Evolutionary conservation across 2,888 invertebrate genomes (phyloP).

Genomic region (Eurytoma adleriae): DNA sequence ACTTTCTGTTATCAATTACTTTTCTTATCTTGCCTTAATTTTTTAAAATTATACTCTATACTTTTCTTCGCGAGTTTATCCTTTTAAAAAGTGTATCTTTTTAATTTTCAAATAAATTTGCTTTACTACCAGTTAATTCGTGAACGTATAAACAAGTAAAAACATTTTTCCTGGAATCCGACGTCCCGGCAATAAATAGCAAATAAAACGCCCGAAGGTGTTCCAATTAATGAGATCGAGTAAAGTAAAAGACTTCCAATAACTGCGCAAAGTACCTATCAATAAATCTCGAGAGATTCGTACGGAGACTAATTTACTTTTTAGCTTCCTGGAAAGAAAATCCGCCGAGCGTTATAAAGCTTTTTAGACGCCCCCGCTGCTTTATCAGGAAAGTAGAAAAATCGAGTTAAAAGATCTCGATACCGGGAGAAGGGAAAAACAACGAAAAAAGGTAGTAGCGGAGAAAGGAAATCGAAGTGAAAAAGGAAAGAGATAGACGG

Average conservation of each 20-base stretch:
- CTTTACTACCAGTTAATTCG: too few species aligned
- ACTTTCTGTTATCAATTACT: too few species aligned
- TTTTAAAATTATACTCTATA: too few species aligned
- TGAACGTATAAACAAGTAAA: too few species aligned
- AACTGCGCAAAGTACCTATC: conserved; percentile 20
- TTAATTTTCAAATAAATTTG: too few species aligned
- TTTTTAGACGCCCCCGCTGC: conserved; percentile 11
- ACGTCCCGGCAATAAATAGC: neutral
- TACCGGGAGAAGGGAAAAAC: neutral
- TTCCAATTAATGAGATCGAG: conserved; percentile 7
- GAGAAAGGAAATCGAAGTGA: neutral
- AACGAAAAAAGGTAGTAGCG: neutral
- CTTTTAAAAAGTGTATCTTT: too few species aligned
- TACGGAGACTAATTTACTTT: conserved; percentile 34
- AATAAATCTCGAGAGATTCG: conserved; percentile 31
- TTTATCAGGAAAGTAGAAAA: conserved; percentile 29
- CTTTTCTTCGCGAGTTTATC: too few species aligned
- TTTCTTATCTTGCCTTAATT: too few species aligned
- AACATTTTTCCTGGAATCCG: too few species aligned
- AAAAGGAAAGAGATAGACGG: neutral
- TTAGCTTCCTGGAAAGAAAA: conserved; percentile 27
- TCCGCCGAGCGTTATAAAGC: conserved; percentile 27
- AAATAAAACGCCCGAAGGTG: neutral
- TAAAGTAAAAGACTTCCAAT: conserved; percentile 2
- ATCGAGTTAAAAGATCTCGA: conserved; percentile 10